Evolutionary conservation across 2,888 invertebrate genomes (phyloP).

Genomic region (Abrostola tripartita): DNA sequence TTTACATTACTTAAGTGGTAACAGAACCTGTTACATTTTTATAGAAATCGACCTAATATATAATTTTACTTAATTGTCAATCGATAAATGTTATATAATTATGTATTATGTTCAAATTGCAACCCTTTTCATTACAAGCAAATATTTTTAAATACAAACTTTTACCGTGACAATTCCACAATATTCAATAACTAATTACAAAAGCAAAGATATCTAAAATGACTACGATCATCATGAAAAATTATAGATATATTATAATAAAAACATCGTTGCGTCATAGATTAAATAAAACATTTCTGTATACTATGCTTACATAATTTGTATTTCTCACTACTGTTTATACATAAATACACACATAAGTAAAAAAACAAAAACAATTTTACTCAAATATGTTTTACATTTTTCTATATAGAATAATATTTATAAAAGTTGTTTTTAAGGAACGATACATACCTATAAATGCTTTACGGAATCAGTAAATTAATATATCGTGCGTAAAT

Average conservation of each 20-base stretch:
- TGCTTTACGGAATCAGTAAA: slow-evolving; percentile 78
- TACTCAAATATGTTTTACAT: slow-evolving; percentile 41
- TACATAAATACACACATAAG: slow-evolving; percentile 40
- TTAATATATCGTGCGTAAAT: slow-evolving; percentile 58
- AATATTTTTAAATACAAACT: slow-evolving; percentile 18
- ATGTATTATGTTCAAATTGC: background rate
- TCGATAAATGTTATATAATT: background rate
- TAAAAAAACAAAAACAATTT: slow-evolving; percentile 41
- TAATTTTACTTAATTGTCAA: too few relatives aligned
- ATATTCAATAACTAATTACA: slow-evolving; percentile 22
- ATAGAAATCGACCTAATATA: too few relatives aligned
- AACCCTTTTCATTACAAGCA: slow-evolving; percentile 30
- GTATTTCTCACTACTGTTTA: slow-evolving; percentile 58
- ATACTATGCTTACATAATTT: slow-evolving; percentile 49
- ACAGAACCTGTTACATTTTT: too few relatives aligned
- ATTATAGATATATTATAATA: slow-evolving; percentile 23
- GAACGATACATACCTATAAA: slow-evolving; percentile 68
- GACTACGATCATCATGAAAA: slow-evolving; percentile 24
- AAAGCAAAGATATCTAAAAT: slow-evolving; percentile 26
- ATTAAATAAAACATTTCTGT: slow-evolving; percentile 52
- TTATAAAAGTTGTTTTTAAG: slow-evolving; percentile 39
- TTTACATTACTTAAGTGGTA: too few relatives aligned
- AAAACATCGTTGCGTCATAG: slow-evolving; percentile 35
- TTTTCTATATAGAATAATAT: slow-evolving; percentile 32
- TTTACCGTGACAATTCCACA: slow-evolving; percentile 44